These are phyloP conservation scores for Callinectes sapidus DNA, from an alignment of 2,888 invertebrate genomes.

Conservation along the genomic window DNA sequence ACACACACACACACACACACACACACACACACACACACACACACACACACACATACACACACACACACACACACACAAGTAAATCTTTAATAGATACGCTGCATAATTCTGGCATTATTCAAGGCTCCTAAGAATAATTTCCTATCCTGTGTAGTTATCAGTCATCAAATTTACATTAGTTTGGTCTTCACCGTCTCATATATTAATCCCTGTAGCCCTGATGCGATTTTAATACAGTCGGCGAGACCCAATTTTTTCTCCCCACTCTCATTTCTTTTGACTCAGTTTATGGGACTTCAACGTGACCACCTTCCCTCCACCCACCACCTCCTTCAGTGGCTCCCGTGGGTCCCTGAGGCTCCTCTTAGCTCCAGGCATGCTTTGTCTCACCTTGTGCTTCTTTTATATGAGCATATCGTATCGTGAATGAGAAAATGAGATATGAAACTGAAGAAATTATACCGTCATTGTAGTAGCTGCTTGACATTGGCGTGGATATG, in stretches of 20 bases:
- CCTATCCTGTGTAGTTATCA: slow-evolving; percentile 32
- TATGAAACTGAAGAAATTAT: background rate
- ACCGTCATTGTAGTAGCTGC: background rate
- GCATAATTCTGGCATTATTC: slow-evolving; percentile 28
- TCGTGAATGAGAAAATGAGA: background rate
- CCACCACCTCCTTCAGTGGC: background rate
- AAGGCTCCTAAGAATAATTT: slow-evolving; percentile 27
- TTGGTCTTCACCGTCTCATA: slow-evolving; percentile 37
- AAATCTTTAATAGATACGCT: background rate
- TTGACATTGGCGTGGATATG: background rate
- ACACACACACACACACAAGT: background rate
- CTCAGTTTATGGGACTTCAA: background rate
- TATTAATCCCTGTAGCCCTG: slow-evolving; percentile 24
- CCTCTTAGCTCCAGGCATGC: background rate
- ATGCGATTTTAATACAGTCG: slow-evolving; percentile 37
- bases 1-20: slow-evolving; percentile 28
- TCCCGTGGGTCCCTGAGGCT: background rate
- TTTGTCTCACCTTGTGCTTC: background rate
- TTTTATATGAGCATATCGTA: background rate
- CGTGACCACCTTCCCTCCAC: background rate
- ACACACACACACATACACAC: slow-evolving; percentile 36
- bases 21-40: slow-evolving; percentile 37
- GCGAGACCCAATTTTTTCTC: background rate
- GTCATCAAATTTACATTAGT: slow-evolving; percentile 36
- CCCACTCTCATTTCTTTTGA: background rate